These are phyloP conservation scores for Ceratosolen solmsi DNA, from an alignment of 1,140 invertebrate genomes.

Conservation along the genomic window DNA sequence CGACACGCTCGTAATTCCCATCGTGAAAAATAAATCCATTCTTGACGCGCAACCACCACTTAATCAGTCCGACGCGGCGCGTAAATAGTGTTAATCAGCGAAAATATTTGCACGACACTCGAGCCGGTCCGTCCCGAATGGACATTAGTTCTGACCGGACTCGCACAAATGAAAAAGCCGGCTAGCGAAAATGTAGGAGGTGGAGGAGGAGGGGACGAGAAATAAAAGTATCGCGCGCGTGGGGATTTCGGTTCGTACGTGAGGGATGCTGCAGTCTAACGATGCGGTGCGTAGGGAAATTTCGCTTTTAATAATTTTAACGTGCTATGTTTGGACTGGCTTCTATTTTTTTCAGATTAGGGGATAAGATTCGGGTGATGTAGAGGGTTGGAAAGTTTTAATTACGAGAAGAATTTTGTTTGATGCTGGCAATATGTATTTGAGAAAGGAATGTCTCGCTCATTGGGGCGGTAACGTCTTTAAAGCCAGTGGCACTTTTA, in stretches of 20 bases:
- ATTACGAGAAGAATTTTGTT: not conserved
- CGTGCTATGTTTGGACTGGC: not conserved
- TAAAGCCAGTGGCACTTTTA: not conserved
- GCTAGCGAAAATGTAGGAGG: not conserved
- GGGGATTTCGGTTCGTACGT: not conserved
- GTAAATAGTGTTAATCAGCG: slow-evolving; percentile 62
- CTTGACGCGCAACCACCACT: not conserved
- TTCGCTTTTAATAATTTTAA: slow-evolving; percentile 28
- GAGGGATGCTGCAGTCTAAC: not conserved
- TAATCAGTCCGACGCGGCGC: slow-evolving; percentile 31
- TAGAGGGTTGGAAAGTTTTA: not conserved
- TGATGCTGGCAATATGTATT: not conserved
- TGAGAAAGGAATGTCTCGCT: not conserved
- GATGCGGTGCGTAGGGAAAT: not conserved
- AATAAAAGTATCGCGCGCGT: not conserved
- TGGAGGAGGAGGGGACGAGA: not conserved
- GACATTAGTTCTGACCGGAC: slow-evolving; percentile 53
- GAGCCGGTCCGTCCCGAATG: slow-evolving; percentile 12
- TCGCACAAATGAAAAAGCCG: slow-evolving; percentile 37
- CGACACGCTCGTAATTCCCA: not conserved
- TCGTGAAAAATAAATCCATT: slow-evolving; percentile 57
- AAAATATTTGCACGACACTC: slow-evolving; percentile 57
- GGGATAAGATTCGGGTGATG: not conserved
- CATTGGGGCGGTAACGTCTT: not conserved
- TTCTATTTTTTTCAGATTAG: not conserved